Evolutionary conservation across 2,888 invertebrate species (phyloP), one percentile per base, ranked within the genome.

Genomic region (Megamerina dolium): DNA sequence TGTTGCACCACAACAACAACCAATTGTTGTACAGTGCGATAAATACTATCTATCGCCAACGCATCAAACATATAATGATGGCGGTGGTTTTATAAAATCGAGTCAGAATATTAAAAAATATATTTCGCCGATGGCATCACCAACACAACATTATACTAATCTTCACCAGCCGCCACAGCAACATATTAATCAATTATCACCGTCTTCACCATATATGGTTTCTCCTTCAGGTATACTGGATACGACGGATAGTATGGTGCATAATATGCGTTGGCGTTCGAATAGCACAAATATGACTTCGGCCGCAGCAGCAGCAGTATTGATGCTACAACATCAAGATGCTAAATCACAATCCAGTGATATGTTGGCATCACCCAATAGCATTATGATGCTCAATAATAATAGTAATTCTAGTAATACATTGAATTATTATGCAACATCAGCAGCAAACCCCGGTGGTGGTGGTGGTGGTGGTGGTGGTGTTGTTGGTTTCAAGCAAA

Each of bases 101-200:
- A 67, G 68, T 54, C 70, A 68, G 40, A 67, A 66, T 36, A 67
- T 68, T n/a, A 68, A 68, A 43, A 64, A 67, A 41, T 69, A 69
- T 40, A 53, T 66, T 1, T 68, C 68, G 8, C 69, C 68, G 0
- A 46, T 61, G 10, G 57, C 58, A 8, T 64, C 68, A 38, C 67
- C 67, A 4, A 40, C 39, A 13, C 48, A 50, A 37, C 48, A 45
- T 10, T 12, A 16, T 27, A 27, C 6, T n/a, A n/a, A 5, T 12
- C 26, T 36, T 27, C 27, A 30, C 9, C 19, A 14, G 19, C 36
- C 29, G 19, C 50, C 17, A 23, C 54, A 44, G 48, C 29, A 27
- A 21, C 18, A 19, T 27, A 26, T 41, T 17, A 6, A 23, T 8
- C 23, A 23, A 23, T 23, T 31, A 31, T 6, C 6, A 14, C 31